Conservation (phyloP, 2,113 vertebrate species). For the Orientallactaga bullata region DNA sequence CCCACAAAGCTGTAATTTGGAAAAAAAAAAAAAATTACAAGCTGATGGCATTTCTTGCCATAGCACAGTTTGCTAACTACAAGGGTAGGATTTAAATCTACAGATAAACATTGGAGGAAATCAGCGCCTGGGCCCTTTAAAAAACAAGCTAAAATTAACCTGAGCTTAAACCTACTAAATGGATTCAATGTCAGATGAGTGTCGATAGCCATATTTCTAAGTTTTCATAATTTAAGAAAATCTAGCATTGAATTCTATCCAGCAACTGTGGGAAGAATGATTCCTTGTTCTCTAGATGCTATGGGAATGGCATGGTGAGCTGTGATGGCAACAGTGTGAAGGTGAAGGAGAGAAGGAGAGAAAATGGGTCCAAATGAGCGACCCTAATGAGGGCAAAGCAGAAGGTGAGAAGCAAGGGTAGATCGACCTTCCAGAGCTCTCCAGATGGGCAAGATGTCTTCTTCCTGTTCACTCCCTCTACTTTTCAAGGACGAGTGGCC, state of each 20-base stretch:
- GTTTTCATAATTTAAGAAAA: conserved; percentile 21
- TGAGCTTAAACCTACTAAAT: not conserved
- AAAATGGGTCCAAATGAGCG: conserved; percentile 95
- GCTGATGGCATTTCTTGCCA: not conserved
- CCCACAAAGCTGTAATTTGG: not conserved
- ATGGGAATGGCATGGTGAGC: conserved; percentile 93
- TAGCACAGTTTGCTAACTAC: not conserved
- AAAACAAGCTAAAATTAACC: conserved; percentile 1
- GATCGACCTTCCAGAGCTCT: conserved; percentile 82
- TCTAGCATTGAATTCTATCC: conserved; percentile 81
- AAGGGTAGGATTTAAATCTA: not conserved
- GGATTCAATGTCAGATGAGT: not conserved
- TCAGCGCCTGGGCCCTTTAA: not conserved
- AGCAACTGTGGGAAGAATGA: conserved; percentile 96
- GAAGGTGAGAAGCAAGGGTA: conserved; percentile 94
- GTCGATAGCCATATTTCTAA: not conserved
- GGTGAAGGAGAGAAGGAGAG: conserved; percentile 81
- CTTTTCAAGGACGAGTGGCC: conserved; percentile 94
- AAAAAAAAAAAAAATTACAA: not conserved
- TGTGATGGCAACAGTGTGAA: conserved; percentile 90
- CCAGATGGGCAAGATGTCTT: conserved; percentile 90
- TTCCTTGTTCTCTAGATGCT: conserved; percentile 94
- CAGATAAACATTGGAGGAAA: not conserved
- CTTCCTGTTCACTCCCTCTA: conserved; percentile 92
- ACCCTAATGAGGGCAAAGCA: conserved; percentile 96